Base-by-base conservation (phyloP, 2,113 vertebrate species). In the Anarrhichthys ocellatus region DNA sequence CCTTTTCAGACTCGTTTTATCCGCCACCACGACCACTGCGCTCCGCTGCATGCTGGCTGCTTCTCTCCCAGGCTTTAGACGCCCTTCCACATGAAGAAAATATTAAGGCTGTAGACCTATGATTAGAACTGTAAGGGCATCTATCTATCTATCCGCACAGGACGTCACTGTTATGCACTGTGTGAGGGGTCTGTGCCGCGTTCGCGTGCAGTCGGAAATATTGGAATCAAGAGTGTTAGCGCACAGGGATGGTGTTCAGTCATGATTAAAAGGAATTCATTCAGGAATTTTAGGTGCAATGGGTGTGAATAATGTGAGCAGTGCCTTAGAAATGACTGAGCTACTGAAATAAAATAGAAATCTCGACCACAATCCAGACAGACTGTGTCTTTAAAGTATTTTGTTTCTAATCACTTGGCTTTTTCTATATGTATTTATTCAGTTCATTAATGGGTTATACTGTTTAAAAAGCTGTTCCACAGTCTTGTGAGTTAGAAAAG, bases 21-120 rank as follows among this genome's bases (percentile, higher is more conserved):
- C 93, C 90, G 93, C 91, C 85, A 94, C 91, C 85, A 93, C 93
- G 80, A 94, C 73, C 88, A 93, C 92, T 27, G 93, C 82, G 77
- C 82, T 94, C 88, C 88, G 90, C 85, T 94, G 93, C 93, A 94
- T 94, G 64, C 77, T 80, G 66, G 32, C 87, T 64, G 68, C 50
- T 42, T 82, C 82, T 65, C 68, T 76, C 64, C 66, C 70, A 48
- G 73, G 29, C 78, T 67, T 29, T 17, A 32, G 66, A 58, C 46
- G 4, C n/a, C 68, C 48, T 58, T 67, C 87, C n/a, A 83, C 77
- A 85, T 71, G 36, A 5, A 80, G 61, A 42, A 70, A n/a, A 73
- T 44, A 22, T 78, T 2, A 44, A 22, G 34, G 54, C 66, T 69
- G 4, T 2, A 29, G 22, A 68, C n/a, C 71, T 79, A 22, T 52